Evolutionary conservation across 2,797 vertebrate species (phyloP).

Genomic region (Manis crassicaudata): DNA sequence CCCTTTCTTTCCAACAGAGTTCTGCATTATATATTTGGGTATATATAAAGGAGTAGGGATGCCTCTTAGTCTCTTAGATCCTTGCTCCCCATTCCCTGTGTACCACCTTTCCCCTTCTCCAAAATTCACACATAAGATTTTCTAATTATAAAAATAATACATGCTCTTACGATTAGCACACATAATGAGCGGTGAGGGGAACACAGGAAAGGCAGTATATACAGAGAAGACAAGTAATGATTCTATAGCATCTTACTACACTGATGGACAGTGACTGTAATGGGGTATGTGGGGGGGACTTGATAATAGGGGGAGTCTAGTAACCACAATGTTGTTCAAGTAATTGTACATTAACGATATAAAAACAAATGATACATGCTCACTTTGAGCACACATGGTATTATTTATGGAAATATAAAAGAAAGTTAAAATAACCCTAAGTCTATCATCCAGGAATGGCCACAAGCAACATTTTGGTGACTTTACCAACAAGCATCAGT

Average conservation of each 20-base stretch:
- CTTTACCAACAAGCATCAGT: background rate
- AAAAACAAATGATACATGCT: background rate
- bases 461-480: background rate
- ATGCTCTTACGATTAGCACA: background rate
- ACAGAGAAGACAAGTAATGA: no score
- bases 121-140: background rate
- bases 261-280: no score
- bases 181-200: no score
- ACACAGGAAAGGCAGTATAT: no score
- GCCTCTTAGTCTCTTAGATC: background rate
- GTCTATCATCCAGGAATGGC: background rate
- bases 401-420: background rate
- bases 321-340: no score
- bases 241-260: no score
- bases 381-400: background rate
- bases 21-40: background rate
- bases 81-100: background rate
- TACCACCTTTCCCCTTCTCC: background rate
- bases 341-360: no score
- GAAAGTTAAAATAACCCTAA: background rate
- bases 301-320: no score
- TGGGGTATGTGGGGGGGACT: no score
- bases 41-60: background rate
- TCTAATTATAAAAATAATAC: conserved; percentile 14
- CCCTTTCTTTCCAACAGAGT: background rate